These are phyloP conservation scores for Lemur catta DNA, from an alignment of 2,797 vertebrate genomes.

Conservation along the genomic window DNA sequence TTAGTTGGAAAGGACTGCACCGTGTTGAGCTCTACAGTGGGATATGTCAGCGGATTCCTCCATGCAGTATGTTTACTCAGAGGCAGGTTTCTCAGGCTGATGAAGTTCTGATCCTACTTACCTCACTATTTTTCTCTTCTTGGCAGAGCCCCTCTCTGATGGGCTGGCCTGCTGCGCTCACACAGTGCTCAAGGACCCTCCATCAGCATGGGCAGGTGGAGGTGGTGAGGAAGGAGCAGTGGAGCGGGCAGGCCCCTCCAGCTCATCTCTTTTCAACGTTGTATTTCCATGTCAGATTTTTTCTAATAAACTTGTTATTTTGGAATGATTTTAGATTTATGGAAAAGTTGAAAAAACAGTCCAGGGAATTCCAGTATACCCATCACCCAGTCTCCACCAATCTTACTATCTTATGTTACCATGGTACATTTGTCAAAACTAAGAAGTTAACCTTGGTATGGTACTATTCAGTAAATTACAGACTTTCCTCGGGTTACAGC, in stretches of 20 bases:
- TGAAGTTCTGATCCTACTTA: not conserved
- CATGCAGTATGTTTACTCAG: not conserved
- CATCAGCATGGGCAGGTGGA: not conserved
- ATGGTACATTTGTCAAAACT: not conserved
- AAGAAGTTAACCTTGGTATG: not conserved
- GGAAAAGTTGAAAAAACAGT: not conserved
- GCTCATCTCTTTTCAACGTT: not conserved
- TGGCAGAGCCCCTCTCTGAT: not conserved
- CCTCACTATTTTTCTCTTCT: not conserved
- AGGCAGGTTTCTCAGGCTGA: not conserved
- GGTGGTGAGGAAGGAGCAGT: not conserved
- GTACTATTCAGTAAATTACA: not conserved
- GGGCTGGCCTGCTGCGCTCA: not conserved
- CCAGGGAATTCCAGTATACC: not conserved
- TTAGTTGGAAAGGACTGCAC: not conserved
- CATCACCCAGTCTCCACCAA: not conserved
- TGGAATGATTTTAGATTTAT: not conserved
- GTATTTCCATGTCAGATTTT: not conserved
- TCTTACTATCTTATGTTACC: not conserved
- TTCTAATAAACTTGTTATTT: slow-evolving; percentile 18
- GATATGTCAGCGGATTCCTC: not conserved
- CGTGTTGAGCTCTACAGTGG: fast-evolving
- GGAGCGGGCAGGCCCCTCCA: not conserved
- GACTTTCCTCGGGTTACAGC: not conserved
- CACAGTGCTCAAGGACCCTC: not conserved